Evolutionary conservation across 2,113 vertebrate species (phyloP), one percentile per base, ranked within the genome.

Genomic region (Mormoops blainvillei): DNA sequence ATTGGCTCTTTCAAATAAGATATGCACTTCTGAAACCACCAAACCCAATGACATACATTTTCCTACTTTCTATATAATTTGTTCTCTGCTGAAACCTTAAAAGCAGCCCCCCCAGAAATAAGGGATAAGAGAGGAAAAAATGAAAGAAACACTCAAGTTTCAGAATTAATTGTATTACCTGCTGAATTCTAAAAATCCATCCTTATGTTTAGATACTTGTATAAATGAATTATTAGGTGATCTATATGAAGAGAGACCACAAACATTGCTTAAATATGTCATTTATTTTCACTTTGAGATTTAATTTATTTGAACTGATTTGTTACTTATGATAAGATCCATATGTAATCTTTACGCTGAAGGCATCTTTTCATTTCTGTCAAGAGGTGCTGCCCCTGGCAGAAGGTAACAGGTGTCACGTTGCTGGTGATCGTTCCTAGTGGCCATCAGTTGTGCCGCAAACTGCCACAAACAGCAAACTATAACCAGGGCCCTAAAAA

Each of bases 401-500:
- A 16, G 24, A 50, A 61, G 41, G n/a, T 14, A 8, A 20, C 13
- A 33, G 14, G 36, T 18, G 45, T 9, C 1, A 0, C 10, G 52
- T 71, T 41, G 1, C 7, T 2, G 43, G 45, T 8, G 1, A 41
- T 5, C 2, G 1, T 4, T 54, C 43, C 68, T 43, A 26, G 10
- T 2, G 31, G 41, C 19, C 2, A 7, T 15, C 16, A 4, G 4
- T 31, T 26, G 56, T 58, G 56, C 61, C 26, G 26, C 61, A 31
- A 63, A 31, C 61, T 58, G 9, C n/a, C n/a, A n/a, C n/a, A n/a
- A n/a, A n/a, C n/a, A n/a, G n/a, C n/a, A n/a, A 63, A 56, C 7
- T 28, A 22, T 38, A 76, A 70, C 36, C 16, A 38, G 33, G 26
- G 56, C 78, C n/a, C 38, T 54, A 31, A 86, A 89, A 89, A 45